Evolutionary conservation across 2,888 invertebrate species (phyloP).

Genomic region (Lucinisca nassula): DNA sequence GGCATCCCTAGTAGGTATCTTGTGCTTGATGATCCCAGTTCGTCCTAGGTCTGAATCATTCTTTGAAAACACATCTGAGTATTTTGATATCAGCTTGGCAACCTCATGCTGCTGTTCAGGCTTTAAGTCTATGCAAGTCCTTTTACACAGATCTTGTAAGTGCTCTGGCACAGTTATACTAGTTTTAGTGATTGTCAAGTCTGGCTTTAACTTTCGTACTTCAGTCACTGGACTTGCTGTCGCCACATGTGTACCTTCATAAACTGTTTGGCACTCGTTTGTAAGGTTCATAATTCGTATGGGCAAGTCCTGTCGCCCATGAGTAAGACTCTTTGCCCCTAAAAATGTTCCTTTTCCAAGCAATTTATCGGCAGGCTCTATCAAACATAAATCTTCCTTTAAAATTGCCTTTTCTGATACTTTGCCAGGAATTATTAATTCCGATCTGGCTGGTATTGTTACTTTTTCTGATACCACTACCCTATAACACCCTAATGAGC

Average conservation of each 20-base stretch:
- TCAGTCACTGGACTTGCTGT: conserved; percentile 5
- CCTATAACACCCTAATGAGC: conserved; percentile 22
- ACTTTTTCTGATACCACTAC: neutral
- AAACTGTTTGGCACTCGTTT: conserved; percentile 29
- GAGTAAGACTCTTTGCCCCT: conserved; percentile 48
- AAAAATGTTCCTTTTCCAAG: conserved; percentile 7
- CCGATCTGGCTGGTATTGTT: conserved; percentile 36
- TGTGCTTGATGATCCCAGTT: conserved; percentile 47
- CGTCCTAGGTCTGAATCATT: conserved; percentile 32
- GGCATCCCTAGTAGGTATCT: conserved; percentile 52
- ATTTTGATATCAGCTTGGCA: conserved; percentile 9
- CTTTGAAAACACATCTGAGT: conserved; percentile 34
- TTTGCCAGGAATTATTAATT: conserved; percentile 22
- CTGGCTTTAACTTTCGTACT: neutral
- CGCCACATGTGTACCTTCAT: conserved; percentile 49
- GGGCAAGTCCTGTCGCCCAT: conserved; percentile 31
- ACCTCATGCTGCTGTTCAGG: conserved; percentile 1
- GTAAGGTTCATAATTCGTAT: conserved; percentile 55
- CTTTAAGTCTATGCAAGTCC: neutral
- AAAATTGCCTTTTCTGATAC: neutral
- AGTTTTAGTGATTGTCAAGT: neutral
- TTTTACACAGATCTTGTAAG: conserved; percentile 9
- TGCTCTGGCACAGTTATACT: neutral
- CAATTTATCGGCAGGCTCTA: conserved; percentile 31
- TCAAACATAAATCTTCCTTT: neutral